Evolutionary conservation across 2,888 invertebrate species (phyloP).

Genomic region (Allacma fusca): DNA sequence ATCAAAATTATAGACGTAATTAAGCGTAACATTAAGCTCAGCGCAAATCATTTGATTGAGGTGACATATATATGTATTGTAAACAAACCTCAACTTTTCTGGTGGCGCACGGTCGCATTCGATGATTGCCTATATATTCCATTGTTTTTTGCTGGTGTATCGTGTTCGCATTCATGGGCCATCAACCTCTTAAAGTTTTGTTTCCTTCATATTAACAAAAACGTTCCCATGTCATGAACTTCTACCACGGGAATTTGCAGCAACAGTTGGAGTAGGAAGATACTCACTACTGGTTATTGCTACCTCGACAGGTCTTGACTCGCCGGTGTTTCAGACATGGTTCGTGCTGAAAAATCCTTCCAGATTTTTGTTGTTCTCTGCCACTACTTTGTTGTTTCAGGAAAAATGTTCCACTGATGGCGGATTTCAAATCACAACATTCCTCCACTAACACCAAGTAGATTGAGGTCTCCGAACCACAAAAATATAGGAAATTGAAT

Average conservation of each 20-base stretch:
- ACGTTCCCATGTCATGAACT: background rate
- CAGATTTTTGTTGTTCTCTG: conserved; percentile 17
- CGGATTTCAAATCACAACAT: too few species aligned
- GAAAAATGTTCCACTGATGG: conserved; percentile 52
- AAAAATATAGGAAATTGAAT: too few species aligned
- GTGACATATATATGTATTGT: background rate
- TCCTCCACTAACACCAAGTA: conserved; percentile 59
- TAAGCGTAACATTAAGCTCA: too few species aligned
- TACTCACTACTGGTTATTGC: background rate
- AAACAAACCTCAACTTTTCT: conserved; percentile 53
- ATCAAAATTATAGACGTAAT: too few species aligned
- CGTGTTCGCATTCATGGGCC: conserved; percentile 50
- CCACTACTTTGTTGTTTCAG: conserved; percentile 25
- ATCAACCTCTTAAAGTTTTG: conserved; percentile 39
- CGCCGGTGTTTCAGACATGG: background rate
- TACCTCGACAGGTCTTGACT: conserved; percentile 4
- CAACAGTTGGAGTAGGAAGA: background rate
- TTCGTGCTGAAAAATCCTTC: conserved; percentile 6
- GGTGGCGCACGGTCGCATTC: conserved; percentile 51
- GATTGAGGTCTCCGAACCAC: conserved; percentile 54
- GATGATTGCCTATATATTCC: conserved; percentile 50
- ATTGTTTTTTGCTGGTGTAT: conserved; percentile 53
- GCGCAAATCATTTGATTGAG: too few species aligned
- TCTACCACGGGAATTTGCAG: background rate
- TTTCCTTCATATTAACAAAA: conserved; percentile 19